phyloP scores from a whole-genome alignment of 2,797 vertebrate genomes.

The Loriculus beryllinus region DNA sequence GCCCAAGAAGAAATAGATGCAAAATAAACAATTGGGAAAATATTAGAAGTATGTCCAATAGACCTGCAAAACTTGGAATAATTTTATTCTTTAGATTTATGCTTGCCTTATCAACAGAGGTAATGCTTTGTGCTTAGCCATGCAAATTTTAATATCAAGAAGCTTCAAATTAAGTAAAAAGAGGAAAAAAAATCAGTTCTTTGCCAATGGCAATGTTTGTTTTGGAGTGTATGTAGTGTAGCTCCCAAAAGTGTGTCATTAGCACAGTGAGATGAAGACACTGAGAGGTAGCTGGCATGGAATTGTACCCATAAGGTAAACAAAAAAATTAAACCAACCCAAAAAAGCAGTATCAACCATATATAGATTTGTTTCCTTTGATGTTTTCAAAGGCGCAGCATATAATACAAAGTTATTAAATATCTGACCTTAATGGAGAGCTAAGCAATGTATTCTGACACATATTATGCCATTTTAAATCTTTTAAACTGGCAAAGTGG shows the following conservation, averaged over 20 bases:
- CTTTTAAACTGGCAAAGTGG: not conserved
- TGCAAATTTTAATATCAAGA: not conserved
- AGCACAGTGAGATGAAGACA: not conserved
- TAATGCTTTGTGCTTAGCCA: not conserved
- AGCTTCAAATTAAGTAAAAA: not conserved
- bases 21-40: not conserved
- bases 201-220: not conserved
- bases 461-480: not conserved
- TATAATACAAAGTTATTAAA: not conserved
- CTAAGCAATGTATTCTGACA: not conserved
- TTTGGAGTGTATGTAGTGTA: not conserved
- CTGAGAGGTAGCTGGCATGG: not conserved
- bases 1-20: not conserved
- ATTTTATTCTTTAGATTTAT: not conserved
- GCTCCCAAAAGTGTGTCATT: not conserved
- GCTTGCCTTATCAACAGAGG: not conserved
- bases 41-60: not conserved
- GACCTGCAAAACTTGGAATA: not conserved
- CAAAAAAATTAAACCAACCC: accelerated
- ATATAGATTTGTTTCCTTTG: not conserved
- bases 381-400: not conserved
- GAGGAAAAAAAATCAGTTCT: not conserved
- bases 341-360: not conserved
- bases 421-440: not conserved
- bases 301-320: not conserved